Conservation (phyloP, 1,140 invertebrate species). For the Temnothorax curvispinosus region DNA sequence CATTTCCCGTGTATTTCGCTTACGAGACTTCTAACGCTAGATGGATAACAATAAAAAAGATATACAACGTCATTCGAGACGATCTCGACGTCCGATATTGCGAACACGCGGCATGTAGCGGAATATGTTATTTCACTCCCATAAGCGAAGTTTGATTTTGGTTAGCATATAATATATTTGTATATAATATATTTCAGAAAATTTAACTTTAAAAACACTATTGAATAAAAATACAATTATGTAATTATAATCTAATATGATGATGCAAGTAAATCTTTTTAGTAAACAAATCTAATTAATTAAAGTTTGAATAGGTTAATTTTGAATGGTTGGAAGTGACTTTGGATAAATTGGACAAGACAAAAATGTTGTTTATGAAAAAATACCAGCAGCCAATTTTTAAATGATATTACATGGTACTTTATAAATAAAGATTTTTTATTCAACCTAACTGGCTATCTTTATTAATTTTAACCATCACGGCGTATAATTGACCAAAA, state of each 20-base stretch:
- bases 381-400: not conserved
- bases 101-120: not conserved
- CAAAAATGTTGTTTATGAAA: not conserved
- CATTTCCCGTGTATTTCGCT: conserved; percentile 56
- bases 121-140: conserved; percentile 18
- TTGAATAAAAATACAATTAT: not conserved
- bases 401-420: not conserved
- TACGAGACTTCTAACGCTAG: not conserved
- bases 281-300: too few relatives aligned
- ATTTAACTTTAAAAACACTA: not conserved
- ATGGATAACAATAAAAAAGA: conserved; percentile 54
- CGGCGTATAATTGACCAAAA: too few relatives aligned
- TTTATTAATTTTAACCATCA: too few relatives aligned
- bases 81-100: conserved; percentile 23
- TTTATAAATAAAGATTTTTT: too few relatives aligned
- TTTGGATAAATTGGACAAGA: not conserved
- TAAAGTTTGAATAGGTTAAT: not conserved
- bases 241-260: not conserved
- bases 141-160: not conserved
- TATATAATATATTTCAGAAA: not conserved
- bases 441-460: too few relatives aligned
- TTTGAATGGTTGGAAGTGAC: not conserved
- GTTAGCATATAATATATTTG: not conserved
- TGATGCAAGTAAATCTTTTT: not conserved
- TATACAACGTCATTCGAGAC: conserved; percentile 36